These are phyloP conservation scores for Ametastegia equiseti DNA, from an alignment of 2,888 invertebrate genomes.

Conservation along the genomic window DNA sequence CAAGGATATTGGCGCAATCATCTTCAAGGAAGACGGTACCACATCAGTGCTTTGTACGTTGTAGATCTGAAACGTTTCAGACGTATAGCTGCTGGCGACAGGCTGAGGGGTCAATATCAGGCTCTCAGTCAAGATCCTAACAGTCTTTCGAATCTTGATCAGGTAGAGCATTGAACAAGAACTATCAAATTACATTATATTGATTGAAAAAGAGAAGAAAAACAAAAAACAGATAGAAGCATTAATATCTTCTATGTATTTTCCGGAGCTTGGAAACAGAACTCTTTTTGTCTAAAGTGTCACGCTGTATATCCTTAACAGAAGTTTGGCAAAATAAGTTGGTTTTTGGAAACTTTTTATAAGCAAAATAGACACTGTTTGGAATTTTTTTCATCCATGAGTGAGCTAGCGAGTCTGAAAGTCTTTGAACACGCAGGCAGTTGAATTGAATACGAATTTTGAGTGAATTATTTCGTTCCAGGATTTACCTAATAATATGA, in stretches of 20 bases:
- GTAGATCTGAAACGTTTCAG: conserved; percentile 98
- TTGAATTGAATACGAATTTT: not conserved
- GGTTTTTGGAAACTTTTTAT: too few species aligned
- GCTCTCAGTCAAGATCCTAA: conserved; percentile 99
- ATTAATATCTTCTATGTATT: not conserved
- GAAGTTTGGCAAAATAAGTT: too few species aligned
- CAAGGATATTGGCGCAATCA: conserved; percentile 99
- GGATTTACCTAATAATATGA: conserved; percentile 99
- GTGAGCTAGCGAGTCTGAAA: too few species aligned
- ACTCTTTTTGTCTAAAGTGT: too few species aligned
- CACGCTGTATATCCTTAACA: too few species aligned
- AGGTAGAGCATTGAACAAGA: conserved; percentile 71
- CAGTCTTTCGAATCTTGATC: conserved; percentile 96
- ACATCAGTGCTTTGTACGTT: conserved; percentile 98
- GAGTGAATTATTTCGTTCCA: conserved; percentile 74
- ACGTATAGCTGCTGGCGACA: conserved; percentile 98
- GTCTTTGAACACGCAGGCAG: not conserved
- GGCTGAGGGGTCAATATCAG: conserved; percentile 98
- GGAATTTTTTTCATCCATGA: too few species aligned
- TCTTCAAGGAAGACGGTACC: conserved; percentile 95
- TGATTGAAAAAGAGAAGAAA: not conserved
- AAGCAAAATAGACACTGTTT: too few species aligned
- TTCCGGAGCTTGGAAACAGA: too few species aligned
- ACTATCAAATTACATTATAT: not conserved
- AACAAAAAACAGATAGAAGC: not conserved